phyloP scores from a whole-genome alignment of 1,140 invertebrate species.

The Aphelinus certus region DNA sequence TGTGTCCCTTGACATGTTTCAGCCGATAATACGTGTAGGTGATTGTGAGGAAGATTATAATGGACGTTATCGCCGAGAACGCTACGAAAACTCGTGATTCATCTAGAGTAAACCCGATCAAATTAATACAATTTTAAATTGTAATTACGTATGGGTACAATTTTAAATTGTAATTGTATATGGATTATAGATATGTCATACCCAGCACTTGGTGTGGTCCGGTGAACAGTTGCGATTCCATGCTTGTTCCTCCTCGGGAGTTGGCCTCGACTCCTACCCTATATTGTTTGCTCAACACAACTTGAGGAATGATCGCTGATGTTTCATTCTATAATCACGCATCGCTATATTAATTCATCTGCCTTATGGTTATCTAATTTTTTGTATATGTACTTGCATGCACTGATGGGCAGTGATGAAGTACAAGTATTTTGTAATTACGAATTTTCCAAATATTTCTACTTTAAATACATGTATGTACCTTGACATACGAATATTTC shows the following conservation, averaged over 20 bases:
- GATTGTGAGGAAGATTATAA: constrained; percentile 31
- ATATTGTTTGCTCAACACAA: constrained; percentile 46
- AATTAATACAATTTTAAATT: background rate
- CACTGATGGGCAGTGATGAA: no score
- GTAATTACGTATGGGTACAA: background rate
- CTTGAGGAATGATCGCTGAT: constrained; percentile 7
- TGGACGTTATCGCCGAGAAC: constrained; percentile 30
- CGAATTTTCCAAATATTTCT: no score
- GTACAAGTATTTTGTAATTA: no score
- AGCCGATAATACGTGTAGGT: constrained; percentile 37
- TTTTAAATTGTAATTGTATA: background rate
- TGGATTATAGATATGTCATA: background rate
- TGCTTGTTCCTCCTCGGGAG: constrained; percentile 49
- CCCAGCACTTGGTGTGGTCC: background rate
- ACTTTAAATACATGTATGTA: no score
- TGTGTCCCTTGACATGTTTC: constrained; percentile 31
- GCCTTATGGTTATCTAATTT: no score
- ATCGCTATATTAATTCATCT: no score
- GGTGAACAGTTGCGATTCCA: background rate
- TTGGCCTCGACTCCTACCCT: constrained; percentile 52
- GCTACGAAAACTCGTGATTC: constrained; percentile 21
- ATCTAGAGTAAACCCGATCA: background rate
- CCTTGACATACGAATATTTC: no score
- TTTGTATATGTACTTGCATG: no score
- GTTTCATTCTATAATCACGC: constrained; percentile 49